Evolutionary conservation across 2,113 vertebrate genomes (phyloP), one percentile per base, ranked within the genome.

Genomic region (Marmota monax): DNA sequence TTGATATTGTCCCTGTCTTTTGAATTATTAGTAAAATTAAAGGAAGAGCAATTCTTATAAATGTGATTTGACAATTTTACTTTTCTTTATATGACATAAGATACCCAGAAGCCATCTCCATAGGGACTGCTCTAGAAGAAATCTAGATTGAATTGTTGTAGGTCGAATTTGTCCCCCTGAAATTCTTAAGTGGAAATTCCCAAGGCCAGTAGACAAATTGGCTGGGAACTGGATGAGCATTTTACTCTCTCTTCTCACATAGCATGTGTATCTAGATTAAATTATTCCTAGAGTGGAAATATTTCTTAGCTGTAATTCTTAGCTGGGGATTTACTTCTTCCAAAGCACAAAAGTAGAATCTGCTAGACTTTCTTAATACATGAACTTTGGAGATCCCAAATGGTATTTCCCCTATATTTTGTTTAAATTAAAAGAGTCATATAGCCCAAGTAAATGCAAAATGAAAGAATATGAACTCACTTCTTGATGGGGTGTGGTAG

Each of bases 1-100:
- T 61, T 67, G 45, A 48, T 51, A 48, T 48, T 39, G 12, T 45
- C 0, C 9, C 3, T 58, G 18, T 63, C 45, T 85, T 83, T 70
- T 45, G 39, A 96, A 80, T 61, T 51, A 53, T 39, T 22, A 95
- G 56, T 69, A 48, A 79, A 85, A 61, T 76, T 16, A 90, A 39
- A 69, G 29, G 58, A 86, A 61, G 2, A 42, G 18, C 37, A 7
- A 63, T 45, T 79, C 29, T 10, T 32, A 5, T 34, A 83, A 37
- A 11, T 37, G 20, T 39, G 0, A 56, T 48, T 53, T 70, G 13
- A 53, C 1, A 69, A n/a, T 84, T 92, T 18, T 2, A 29, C 3
- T 77, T 37, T 25, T 58, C 74, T 8, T 87, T 84, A 65, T 77
- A 42, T 42, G 51, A 25, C 5, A 5, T 78, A 45, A 53, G 16